phyloP scores from a whole-genome alignment of 2,888 invertebrate genomes.

The Pterostichus madidus region DNA sequence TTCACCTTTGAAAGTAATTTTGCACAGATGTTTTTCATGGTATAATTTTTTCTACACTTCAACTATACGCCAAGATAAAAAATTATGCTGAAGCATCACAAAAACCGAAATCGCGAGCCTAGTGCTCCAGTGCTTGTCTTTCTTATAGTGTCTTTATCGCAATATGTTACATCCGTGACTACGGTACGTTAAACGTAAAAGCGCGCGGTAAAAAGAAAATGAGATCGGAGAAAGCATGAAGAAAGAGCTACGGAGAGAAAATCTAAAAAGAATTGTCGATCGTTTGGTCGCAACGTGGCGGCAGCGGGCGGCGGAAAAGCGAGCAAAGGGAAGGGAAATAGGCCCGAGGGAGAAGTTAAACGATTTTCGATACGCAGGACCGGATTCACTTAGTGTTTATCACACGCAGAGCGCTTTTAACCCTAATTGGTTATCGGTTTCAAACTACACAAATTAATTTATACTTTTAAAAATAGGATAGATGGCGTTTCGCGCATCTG shows the following conservation, averaged over 20 bases:
- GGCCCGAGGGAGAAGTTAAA: conserved; percentile 42
- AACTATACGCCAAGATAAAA: too few relatives aligned
- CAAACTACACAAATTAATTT: too few relatives aligned
- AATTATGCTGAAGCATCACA: conserved; percentile 4
- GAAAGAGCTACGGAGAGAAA: conserved; percentile 18
- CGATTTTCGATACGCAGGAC: conserved; percentile 52
- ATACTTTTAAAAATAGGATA: too few relatives aligned
- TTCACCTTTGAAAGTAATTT: too few relatives aligned
- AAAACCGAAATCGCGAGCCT: conserved; percentile 4
- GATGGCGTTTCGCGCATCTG: too few relatives aligned
- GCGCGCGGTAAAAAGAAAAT: conserved; percentile 39
- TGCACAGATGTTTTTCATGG: too few relatives aligned
- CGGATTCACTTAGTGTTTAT: not conserved
- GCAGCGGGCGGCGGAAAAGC: not conserved
- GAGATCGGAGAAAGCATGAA: not conserved
- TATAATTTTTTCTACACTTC: too few relatives aligned
- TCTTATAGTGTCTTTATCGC: conserved; percentile 59
- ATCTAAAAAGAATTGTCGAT: conserved; percentile 62
- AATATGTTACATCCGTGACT: conserved; percentile 49
- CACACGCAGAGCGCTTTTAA: too few relatives aligned
- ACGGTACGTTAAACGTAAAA: conserved; percentile 45
- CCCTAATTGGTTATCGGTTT: too few relatives aligned
- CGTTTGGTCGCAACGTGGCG: conserved; percentile 40
- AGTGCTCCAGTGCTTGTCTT: not conserved
- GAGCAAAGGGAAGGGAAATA: conserved; percentile 8